Evolutionary conservation across 2,888 invertebrate species (phyloP), one percentile per base, ranked within the genome.

Genomic region (Cacoxenus indagator): DNA sequence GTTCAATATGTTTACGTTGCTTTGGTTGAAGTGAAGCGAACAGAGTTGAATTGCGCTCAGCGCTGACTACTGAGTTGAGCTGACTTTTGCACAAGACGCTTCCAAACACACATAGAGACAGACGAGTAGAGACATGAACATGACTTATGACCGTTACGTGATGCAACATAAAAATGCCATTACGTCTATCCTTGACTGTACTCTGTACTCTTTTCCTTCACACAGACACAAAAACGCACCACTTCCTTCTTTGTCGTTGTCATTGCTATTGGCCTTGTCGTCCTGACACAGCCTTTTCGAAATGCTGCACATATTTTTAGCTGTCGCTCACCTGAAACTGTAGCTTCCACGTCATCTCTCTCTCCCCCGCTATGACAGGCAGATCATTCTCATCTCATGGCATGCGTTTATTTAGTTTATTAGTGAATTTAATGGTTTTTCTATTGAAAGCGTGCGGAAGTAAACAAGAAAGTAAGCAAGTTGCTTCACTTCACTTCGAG

Each of bases 121-220:
- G 5, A 1, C 4, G n/a, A n/a, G n/a, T n/a, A 8, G 14, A 54
- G 0, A 54, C 24, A 54, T 48, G n/a, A 86, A 85, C 86, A 85
- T 85, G 85, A 85, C 86, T 85, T 85, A 86, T 85, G 86, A 85
- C 84, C 85, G 76, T 74, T 84, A 85, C 86, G 86, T 85, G 85
- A 86, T 86, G 84, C 84, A 85, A 86, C 85, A 85, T 85, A 84
- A 86, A 85, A 85, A 84, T 84, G 80, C 80, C 78, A 81, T 80
- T 83, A 82, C 76, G 79, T 77, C 81, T 75, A 74, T 76, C 77
- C 75, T 75, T 37, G 37, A 6, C 31, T 37, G 37, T 37, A n/a
- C 37, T 5, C 9, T 5, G 9, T 5, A 37, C 14, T 1, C 14
- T 14, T 37, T 37, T 1, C 37, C 2, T 2, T 4, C 51, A 51